Evolutionary conservation across 1,140 invertebrate genomes (phyloP), one percentile per base, ranked within the genome.

Genomic region (Eulimnadia texana): DNA sequence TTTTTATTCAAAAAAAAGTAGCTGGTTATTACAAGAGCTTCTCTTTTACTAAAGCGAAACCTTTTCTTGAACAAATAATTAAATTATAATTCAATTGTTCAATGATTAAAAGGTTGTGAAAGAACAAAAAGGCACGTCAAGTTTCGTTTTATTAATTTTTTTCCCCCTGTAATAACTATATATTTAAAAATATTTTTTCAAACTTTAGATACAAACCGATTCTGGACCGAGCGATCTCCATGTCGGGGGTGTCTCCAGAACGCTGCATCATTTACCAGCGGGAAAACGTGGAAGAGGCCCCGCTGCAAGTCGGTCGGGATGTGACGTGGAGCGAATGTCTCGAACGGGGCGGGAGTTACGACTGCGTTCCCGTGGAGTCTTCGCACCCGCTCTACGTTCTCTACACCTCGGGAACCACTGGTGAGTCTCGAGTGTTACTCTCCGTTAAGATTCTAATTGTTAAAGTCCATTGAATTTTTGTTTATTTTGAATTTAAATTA

Each of bases 361-460:
- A 87, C 1, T 92, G 88, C 69, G 85, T 93, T 2, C 80, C 90
- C 0, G 83, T 94, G 0, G 83, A 88, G 66, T 84, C 91, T 10
- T 92, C 89, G 67, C 86, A 95, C 66, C 88, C 92, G 0, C 72
- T 94, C 2, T 97, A 96, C 67, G 85, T 97, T 62, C 74, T 97
- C 0, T 95, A 97, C 69, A 97, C 93, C 1, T 95, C 91, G 2
- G 92, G 91, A 58, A 91, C 89, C 13, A 91, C 89, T 63, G 85
- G 85, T 76, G 69, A 68, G 56, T 16, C 51, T 49, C 51, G 49
- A 16, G 3, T 20, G 50, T 2, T 3, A 3, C 50, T 3, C 23
- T 51, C n/a, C 22, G 51, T 66, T 73, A 62, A 50, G 24, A 11
- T 19, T 25, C 22, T 55, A 20, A 25, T 23, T 55, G n/a, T n/a